Percentiles rank a stretch among this genome's conserved stretches.
Conservation (phyloP, 1,140 invertebrate species). For the Brachionus calyciflorus region DNA sequence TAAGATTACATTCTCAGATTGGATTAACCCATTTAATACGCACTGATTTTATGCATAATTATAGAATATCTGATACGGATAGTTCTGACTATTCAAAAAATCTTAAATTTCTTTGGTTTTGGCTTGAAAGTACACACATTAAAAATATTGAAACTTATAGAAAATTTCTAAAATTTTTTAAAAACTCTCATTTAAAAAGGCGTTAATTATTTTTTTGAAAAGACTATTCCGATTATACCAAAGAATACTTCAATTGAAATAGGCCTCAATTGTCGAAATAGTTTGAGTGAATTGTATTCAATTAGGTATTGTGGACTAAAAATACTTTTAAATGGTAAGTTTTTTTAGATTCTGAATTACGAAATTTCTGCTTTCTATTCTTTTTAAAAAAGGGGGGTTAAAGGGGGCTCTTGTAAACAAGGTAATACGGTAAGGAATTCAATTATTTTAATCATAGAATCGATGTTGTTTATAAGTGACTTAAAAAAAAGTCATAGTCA, state of each 20-base stretch:
- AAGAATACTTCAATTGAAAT: slow-evolving; percentile 15
- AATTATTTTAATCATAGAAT: no score
- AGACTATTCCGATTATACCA: slow-evolving; percentile 25
- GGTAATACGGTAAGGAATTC: no score
- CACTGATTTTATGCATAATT: slow-evolving; percentile 11
- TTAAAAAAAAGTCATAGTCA: no score
- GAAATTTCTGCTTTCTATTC: neutral
- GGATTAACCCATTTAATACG: neutral
- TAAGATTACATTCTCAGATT: neutral
- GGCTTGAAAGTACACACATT: slow-evolving; percentile 5
- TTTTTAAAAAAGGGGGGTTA: no score
- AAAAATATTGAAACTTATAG: neutral
- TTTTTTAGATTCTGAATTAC: neutral
- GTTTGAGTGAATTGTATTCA: slow-evolving; percentile 3
- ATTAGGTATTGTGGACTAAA: slow-evolving; percentile 6
- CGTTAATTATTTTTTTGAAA: slow-evolving; percentile 35
- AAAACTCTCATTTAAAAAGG: slow-evolving; percentile 2
- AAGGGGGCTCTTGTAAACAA: no score
- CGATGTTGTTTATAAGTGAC: no score
- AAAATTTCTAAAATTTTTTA: neutral
- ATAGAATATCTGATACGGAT: slow-evolving; percentile 10
- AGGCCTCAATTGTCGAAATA: neutral
- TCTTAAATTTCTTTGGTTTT: slow-evolving; percentile 9
- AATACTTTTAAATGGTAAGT: slow-evolving; percentile 16
- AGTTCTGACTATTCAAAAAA: neutral